Evolutionary conservation across 1,140 invertebrate species (phyloP).

Genomic region (Trigoniulus corallinus): DNA sequence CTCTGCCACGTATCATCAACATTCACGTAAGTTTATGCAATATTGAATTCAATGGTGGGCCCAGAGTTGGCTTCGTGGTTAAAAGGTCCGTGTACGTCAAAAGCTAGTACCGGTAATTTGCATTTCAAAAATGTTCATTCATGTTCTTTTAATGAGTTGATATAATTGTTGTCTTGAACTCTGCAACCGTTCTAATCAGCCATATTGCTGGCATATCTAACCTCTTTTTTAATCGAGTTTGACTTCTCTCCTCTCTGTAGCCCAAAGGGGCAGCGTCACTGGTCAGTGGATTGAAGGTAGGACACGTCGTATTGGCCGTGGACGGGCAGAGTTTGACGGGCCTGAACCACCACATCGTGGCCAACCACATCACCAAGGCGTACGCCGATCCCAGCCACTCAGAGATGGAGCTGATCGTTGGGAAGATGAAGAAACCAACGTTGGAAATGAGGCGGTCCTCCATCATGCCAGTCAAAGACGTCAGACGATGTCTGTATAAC

Average conservation of each 20-base stretch:
- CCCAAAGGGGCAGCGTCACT: conserved; percentile 84
- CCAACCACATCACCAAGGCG: conserved; percentile 69
- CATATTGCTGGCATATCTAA: too few relatives aligned
- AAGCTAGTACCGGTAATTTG: too few relatives aligned
- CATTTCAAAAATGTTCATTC: too few relatives aligned
- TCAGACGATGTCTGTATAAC: background rate
- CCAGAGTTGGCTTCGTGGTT: background rate
- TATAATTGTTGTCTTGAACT: too few relatives aligned
- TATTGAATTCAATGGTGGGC: background rate
- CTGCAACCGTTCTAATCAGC: too few relatives aligned
- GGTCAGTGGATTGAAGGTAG: conserved; percentile 76
- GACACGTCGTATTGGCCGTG: conserved; percentile 82
- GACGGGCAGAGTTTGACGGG: conserved; percentile 71
- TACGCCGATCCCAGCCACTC: conserved; percentile 67
- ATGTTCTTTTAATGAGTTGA: too few relatives aligned
- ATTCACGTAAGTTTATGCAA: conserved; percentile 66
- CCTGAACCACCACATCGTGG: conserved; percentile 57
- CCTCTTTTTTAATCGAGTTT: background rate
- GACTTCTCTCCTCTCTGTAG: conserved; percentile 32
- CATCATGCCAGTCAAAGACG: background rate
- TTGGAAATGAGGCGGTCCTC: conserved; percentile 33
- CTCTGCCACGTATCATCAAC: conserved; percentile 84
- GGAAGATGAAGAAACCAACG: conserved; percentile 74
- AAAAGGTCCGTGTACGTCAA: background rate
- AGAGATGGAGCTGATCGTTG: conserved; percentile 74